phyloP scores from a whole-genome alignment of 2,797 vertebrate species.

The Silurus lanzhouensis region DNA sequence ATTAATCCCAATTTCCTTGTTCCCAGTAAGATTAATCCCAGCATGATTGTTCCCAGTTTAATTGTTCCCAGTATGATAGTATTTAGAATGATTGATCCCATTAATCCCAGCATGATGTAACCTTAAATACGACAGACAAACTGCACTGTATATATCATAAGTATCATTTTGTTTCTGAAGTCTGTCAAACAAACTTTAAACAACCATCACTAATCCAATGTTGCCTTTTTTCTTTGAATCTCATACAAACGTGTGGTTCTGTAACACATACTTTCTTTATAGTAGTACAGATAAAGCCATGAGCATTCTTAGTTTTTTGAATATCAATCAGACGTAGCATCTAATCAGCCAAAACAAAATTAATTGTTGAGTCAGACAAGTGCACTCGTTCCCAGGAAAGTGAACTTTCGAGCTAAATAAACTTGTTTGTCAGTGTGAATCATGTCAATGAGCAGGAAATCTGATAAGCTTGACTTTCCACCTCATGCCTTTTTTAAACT shows the following conservation, averaged over 20 bases:
- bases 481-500: neutral
- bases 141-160: neutral
- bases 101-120: too few species aligned
- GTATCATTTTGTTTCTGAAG: neutral
- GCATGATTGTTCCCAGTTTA: too few species aligned
- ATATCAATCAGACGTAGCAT: neutral
- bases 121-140: neutral
- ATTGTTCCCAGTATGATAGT: too few species aligned
- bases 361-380: neutral
- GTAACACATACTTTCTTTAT: neutral
- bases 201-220: neutral
- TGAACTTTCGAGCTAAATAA: neutral
- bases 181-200: neutral
- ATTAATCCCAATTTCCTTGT: too few species aligned
- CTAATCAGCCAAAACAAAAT: neutral
- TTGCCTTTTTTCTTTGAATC: neutral
- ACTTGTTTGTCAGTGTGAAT: neutral
- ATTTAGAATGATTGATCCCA: too few species aligned
- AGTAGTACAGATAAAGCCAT: neutral
- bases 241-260: too few species aligned
- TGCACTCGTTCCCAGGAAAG: too few species aligned
- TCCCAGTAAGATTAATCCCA: too few species aligned
- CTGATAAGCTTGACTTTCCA: neutral
- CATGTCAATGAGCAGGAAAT: neutral
- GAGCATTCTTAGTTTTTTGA: neutral